Evolutionary conservation across 1,140 invertebrate genomes (phyloP).

Genomic region (Apis cerana): DNA sequence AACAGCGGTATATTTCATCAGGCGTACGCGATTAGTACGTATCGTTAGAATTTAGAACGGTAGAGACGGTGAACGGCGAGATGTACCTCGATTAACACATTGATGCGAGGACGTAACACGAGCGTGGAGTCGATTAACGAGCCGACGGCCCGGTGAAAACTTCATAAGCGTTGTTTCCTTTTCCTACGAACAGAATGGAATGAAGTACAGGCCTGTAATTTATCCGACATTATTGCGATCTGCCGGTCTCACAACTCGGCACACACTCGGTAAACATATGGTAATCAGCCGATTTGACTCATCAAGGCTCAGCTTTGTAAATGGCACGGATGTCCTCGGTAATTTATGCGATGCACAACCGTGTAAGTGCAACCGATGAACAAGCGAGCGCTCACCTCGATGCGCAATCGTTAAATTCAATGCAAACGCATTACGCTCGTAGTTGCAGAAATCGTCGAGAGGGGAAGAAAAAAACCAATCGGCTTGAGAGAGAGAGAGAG

Average conservation of each 20-base stretch:
- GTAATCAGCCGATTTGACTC: slow-evolving; percentile 71
- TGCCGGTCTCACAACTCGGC: slow-evolving; percentile 44
- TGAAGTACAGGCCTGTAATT: slow-evolving; percentile 65
- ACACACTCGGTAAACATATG: slow-evolving; percentile 63
- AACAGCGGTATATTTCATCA: neutral
- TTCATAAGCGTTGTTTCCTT: slow-evolving; percentile 50
- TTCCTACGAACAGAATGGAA: slow-evolving; percentile 20
- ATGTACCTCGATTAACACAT: slow-evolving; percentile 25
- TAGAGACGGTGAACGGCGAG: neutral
- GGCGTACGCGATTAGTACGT: neutral
- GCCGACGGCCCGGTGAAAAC: slow-evolving; percentile 26
- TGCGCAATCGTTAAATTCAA: slow-evolving; percentile 70
- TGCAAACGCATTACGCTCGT: slow-evolving; percentile 48
- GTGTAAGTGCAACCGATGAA: slow-evolving; percentile 64
- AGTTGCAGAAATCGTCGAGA: neutral
- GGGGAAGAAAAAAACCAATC: neutral
- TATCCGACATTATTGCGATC: slow-evolving; percentile 50
- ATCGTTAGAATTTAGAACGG: neutral
- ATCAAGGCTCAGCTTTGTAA: slow-evolving; percentile 70
- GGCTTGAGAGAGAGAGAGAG: neutral
- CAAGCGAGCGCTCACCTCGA: slow-evolving; percentile 63
- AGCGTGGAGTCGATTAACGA: neutral
- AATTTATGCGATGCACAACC: slow-evolving; percentile 68
- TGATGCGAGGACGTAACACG: slow-evolving; percentile 5
- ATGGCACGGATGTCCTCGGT: slow-evolving; percentile 69